Evolutionary conservation across 2,797 vertebrate species (phyloP), one percentile per base, ranked within the genome.

Genomic region (Paedocypris micromegethes): DNA sequence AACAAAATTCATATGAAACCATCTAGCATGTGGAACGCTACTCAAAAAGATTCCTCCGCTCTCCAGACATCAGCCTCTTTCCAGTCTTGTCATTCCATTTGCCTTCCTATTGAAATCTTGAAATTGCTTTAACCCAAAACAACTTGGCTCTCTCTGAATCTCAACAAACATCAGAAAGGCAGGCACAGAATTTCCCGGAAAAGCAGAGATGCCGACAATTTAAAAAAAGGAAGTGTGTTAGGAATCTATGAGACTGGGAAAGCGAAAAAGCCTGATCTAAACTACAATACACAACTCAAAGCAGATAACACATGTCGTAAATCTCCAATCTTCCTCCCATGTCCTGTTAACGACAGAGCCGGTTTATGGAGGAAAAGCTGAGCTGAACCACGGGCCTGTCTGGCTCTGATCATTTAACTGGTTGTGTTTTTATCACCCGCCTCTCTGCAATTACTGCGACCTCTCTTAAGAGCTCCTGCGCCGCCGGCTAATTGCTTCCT

Each of bases 81-180:
- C 42, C 52, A 37, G 50, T 48, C 45, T 68, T 76, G 67, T 75
- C 74, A 65, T 63, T 70, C 58, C 49, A 37, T 62, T 60, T 49
- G 53, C 37, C 64, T 70, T 70, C 66, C 67, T 47, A 51, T 56
- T 67, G 49, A 78, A 76, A 68, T 54, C 72, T 72, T 61, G 47
- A 77, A 68, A 75, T 72, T 70, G 62, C 75, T 74, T 68, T 60
- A 72, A 68, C 55, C 52, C 41, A 56, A 74, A 61, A 59, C 72
- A 45, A 74, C 45, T 48, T 58, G 64, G 66, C 57, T 61, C 57
- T 48, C n/a, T 57, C 47, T 4, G 41, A 50, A 55, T 58, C 65
- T 59, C 50, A 40, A 50, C 9, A 55, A 55, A 23, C 45, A 48
- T n/a, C 45, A 37, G 52, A 9, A 57, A 55, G 2, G 8, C 41